phyloP scores from a whole-genome alignment of 2,797 vertebrate genomes.

The Trematomus bernacchii region DNA sequence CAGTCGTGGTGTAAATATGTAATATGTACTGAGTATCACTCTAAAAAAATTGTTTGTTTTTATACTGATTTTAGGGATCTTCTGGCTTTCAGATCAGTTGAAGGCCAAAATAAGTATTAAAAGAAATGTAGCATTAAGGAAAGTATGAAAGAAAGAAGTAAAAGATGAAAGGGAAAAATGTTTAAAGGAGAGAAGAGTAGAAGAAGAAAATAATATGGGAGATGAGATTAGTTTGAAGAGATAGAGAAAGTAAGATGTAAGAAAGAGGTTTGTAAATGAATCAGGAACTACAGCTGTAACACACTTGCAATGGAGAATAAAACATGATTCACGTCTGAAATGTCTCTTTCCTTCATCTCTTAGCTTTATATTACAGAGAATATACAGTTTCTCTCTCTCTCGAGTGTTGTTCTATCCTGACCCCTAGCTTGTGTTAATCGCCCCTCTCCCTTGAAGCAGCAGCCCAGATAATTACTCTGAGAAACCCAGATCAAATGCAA shows the following conservation, averaged over 20 bases:
- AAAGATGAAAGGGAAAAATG: not conserved
- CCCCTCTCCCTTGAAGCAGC: constrained; percentile 57
- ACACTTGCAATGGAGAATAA: not conserved
- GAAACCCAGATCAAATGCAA: constrained; percentile 71
- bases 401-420: constrained; percentile 42
- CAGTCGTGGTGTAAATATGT: not conserved
- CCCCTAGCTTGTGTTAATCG: constrained; percentile 49
- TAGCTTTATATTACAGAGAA: constrained; percentile 8
- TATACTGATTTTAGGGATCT: not conserved
- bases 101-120: not conserved
- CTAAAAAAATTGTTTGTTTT: too few relatives aligned
- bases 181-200: not conserved
- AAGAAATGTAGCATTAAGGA: too few relatives aligned
- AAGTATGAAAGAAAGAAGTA: not conserved
- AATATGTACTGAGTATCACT: not conserved
- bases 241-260: too few relatives aligned
- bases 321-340: not conserved
- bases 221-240: not conserved
- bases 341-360: not conserved
- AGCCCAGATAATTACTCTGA: constrained; percentile 70
- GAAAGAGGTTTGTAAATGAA: too few relatives aligned
- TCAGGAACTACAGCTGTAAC: not conserved
- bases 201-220: too few relatives aligned
- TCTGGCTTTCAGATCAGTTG: not conserved
- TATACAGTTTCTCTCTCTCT: not conserved